A percentile compares a stretch with the other conserved stretches of the same genome.
These are phyloP conservation scores for Peromyscus attwateri DNA, from an alignment of 2,797 vertebrate genomes.

Conservation along the genomic window DNA sequence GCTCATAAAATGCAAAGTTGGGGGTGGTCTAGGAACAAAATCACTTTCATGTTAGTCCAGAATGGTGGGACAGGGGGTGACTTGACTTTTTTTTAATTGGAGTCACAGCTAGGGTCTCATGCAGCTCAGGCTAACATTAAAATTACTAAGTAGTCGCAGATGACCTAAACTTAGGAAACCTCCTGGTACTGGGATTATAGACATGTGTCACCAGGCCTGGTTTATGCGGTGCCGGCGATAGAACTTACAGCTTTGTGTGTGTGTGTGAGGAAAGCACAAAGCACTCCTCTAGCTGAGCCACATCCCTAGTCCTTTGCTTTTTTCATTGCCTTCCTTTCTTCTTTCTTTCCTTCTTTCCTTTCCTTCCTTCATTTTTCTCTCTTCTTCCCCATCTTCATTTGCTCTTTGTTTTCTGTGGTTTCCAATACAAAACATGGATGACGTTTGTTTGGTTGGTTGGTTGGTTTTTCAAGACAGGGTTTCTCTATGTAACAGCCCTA, in stretches of 20 bases:
- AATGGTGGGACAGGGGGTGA: neutral
- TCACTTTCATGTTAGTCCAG: neutral
- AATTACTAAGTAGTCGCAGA: neutral
- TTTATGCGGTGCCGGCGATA: neutral
- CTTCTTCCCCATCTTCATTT: neutral
- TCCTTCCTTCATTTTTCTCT: neutral
- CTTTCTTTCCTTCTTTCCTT: neutral
- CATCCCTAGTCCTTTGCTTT: neutral
- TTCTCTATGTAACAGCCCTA: neutral
- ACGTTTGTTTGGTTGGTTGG: neutral
- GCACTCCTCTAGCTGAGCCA: neutral
- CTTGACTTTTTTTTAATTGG: constrained; percentile 10
- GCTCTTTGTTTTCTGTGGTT: neutral
- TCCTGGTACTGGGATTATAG: neutral
- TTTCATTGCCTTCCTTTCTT: neutral
- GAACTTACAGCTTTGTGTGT: neutral
- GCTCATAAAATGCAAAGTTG: neutral
- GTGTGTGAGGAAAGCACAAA: neutral
- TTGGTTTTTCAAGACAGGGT: neutral
- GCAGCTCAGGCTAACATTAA: neutral
- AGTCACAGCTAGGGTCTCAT: neutral
- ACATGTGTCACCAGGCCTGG: neutral
- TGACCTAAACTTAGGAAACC: neutral
- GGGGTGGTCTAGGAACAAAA: constrained; percentile 22
- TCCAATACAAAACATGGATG: neutral